These are phyloP conservation scores for Pseudomyrmex gracilis DNA, from an alignment of 1,140 invertebrate species.

Conservation along the genomic window DNA sequence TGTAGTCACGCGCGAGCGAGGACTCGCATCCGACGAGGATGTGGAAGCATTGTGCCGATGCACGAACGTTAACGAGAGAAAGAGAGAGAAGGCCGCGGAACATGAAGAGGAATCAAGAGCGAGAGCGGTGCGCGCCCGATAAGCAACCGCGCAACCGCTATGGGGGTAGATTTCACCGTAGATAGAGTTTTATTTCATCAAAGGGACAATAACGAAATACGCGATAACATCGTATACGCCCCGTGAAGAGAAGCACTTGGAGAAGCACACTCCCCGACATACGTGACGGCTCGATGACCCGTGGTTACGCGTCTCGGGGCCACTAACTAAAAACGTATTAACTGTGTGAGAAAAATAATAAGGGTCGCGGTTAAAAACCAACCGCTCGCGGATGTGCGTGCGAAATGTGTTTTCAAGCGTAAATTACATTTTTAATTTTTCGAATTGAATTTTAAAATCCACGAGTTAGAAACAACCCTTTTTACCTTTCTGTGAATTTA, in stretches of 20 bases:
- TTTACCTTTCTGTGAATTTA: too few species aligned
- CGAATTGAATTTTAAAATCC: too few species aligned
- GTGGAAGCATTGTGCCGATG: slow-evolving; percentile 69
- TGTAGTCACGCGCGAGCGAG: slow-evolving; percentile 65
- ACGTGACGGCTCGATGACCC: too few species aligned
- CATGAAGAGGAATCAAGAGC: slow-evolving; percentile 16
- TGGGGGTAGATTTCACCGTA: slow-evolving; percentile 72
- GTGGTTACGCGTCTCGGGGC: too few species aligned
- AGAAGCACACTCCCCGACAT: too few species aligned
- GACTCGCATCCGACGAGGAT: slow-evolving; percentile 71
- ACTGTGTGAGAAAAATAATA: too few species aligned
- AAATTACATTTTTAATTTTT: too few species aligned
- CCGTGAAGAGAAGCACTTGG: slow-evolving; percentile 28
- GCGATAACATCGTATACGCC: slow-evolving; percentile 70
- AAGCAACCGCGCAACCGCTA: slow-evolving; percentile 70
- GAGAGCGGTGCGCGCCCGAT: slow-evolving; percentile 22
- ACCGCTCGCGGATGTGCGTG: too few species aligned
- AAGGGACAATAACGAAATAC: slow-evolving; percentile 72
- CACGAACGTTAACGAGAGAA: slow-evolving; percentile 50
- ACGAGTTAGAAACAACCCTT: too few species aligned
- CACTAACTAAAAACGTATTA: too few species aligned
- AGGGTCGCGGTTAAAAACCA: too few species aligned
- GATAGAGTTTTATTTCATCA: slow-evolving; percentile 77
- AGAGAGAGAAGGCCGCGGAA: slow-evolving; percentile 40
- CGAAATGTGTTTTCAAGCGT: too few species aligned